Percentiles rank a stretch among this genome's conserved stretches.
Evolutionary conservation across 1,140 invertebrate species (phyloP).

Genomic region (Zeugodacus cucurbitae): DNA sequence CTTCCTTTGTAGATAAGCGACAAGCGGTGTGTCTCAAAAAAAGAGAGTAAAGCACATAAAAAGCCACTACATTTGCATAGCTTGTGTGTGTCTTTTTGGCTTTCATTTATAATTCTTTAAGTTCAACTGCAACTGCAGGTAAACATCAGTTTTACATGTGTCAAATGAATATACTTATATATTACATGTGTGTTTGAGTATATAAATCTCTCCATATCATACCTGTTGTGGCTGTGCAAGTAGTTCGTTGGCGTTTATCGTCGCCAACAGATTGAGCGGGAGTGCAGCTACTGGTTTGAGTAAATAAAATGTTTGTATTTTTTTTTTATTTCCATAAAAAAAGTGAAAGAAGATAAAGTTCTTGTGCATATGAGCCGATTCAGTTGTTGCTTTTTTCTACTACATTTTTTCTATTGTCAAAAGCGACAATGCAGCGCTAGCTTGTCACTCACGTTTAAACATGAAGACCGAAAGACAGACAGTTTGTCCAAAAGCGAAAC

Average conservation of each 20-base stretch:
- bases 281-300: not conserved
- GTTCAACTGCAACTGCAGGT: not conserved
- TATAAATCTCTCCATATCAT: not conserved
- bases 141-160: not conserved
- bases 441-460: not conserved
- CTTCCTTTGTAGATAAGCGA: slow-evolving; percentile 30
- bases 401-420: not conserved
- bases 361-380: not conserved
- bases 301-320: not conserved
- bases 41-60: not conserved
- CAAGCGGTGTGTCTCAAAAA: not conserved
- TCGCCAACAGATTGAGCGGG: not conserved
- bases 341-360: not conserved
- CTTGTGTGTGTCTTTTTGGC: not conserved
- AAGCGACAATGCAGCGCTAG: not conserved
- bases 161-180: not conserved
- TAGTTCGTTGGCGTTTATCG: not conserved
- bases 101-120: not conserved
- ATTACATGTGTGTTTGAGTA: not conserved
- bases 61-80: not conserved
- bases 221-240: not conserved
- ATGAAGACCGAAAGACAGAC: not conserved
- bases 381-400: not conserved
- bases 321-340: not conserved
- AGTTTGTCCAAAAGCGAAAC: not conserved